phyloP scores from a whole-genome alignment of 92 coral and sea anemone genomes.

The Phenganax marumi region DNA sequence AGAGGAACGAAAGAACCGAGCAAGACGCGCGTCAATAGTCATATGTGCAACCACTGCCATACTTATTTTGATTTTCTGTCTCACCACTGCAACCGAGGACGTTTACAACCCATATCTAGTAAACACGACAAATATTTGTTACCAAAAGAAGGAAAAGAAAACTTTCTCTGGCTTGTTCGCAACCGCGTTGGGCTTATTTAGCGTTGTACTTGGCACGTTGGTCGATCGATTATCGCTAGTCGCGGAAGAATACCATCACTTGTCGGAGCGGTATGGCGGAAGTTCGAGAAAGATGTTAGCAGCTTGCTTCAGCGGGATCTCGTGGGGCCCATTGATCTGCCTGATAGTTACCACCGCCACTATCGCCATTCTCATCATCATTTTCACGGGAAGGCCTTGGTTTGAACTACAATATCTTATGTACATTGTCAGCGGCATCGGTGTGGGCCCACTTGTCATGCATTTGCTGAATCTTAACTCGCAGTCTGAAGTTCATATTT shows the following conservation, averaged over 20 bases:
- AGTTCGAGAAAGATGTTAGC: not conserved
- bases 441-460: slow-evolving; percentile 15
- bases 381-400: not conserved
- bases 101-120: not conserved
- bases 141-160: not conserved
- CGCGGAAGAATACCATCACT: not conserved
- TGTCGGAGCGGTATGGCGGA: not conserved
- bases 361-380: not conserved
- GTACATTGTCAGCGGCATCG: not conserved
- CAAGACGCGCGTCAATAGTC: not conserved
- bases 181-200: slow-evolving; percentile 5
- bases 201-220: not conserved
- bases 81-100: not conserved
- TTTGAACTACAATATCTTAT: not conserved
- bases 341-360: not conserved
- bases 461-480: slow-evolving; percentile 18
- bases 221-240: slow-evolving; percentile 9
- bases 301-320: slow-evolving; percentile 16
- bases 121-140: not conserved
- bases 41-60: not conserved
- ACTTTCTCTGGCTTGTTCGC: not conserved
- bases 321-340: not conserved
- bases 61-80: not conserved
- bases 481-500: slow-evolving; percentile 22
- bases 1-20: not conserved